Conservation (phyloP, 2,888 invertebrate genomes). For the Lasius platythorax region DNA sequence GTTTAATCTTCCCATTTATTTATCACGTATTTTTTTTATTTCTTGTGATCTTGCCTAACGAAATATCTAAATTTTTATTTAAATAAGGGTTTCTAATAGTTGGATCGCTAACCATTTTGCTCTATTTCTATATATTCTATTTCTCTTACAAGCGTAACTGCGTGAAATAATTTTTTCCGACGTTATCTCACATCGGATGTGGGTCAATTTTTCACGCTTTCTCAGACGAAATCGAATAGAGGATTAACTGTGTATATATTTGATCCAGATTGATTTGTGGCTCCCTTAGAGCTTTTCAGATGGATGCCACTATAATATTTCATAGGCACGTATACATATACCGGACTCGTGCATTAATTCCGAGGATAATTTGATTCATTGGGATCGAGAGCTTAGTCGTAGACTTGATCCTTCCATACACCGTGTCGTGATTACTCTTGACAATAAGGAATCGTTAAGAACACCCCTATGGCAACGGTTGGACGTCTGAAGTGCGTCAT, state of each 20-base stretch:
- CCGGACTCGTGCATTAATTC: slow-evolving; percentile 67
- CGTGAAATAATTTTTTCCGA: slow-evolving; percentile 15
- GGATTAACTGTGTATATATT: slow-evolving; percentile 17
- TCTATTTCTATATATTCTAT: background rate
- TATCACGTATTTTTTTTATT: background rate
- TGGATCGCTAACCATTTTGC: background rate
- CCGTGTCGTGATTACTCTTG: slow-evolving; percentile 62
- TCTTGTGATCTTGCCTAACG: background rate
- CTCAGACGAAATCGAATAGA: slow-evolving; percentile 28
- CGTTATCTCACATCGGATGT: slow-evolving; percentile 13
- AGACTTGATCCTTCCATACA: slow-evolving; percentile 69
- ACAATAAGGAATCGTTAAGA: slow-evolving; percentile 60
- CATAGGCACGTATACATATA: slow-evolving; percentile 57
- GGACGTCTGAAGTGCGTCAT: slow-evolving; percentile 65
- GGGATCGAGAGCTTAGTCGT: slow-evolving; percentile 55
- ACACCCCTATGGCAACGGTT: slow-evolving; percentile 45
- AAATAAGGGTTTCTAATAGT: background rate
- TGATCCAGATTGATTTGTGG: slow-evolving; percentile 38
- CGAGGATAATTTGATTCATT: slow-evolving; percentile 71
- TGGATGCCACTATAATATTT: slow-evolving; percentile 69
- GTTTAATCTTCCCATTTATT: background rate
- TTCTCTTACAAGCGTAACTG: background rate
- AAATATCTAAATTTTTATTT: slow-evolving; percentile 7
- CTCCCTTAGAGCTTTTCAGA: slow-evolving; percentile 35
- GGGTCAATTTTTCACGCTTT: slow-evolving; percentile 39